Evolutionary conservation across 1,140 invertebrate species (phyloP), one percentile per base, ranked within the genome.

Genomic region (Tetramorium alpestre): DNA sequence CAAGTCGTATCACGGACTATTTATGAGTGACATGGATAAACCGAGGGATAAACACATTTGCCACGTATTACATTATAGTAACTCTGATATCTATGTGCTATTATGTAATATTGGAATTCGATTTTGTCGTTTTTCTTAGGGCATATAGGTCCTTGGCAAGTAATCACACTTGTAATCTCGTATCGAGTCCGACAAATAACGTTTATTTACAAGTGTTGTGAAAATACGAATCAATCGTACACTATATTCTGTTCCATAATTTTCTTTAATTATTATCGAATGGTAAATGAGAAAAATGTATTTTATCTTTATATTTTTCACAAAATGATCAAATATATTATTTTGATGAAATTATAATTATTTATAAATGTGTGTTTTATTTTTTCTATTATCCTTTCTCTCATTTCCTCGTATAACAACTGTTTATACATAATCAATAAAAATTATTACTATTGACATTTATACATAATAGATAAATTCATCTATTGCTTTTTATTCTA

Each of bases 101-200:
- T 75, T 84, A 75, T 73, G 28, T 75, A 60, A 84, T 38, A 51
- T 84, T n/a, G 51, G 72, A 49, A 84, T 75, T 84, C 56, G 69
- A 84, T 84, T 73, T 73, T 75, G 54, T 75, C 67, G 18, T 56
- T 25, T 47, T 84, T 84, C 77, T 81, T 56, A 69, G 33, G 18
- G 33, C 62, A 28, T 78, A 65, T 58, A 44, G 47, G 4, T 11
- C 49, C 18, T 16, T 41, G 49, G 33, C 49, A 54, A 62, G 22
- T 69, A 69, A 81, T 54, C 62, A 58, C 41, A 65, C 38, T 78
- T 47, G 62, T 51, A 80, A 80, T 81, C 64, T 73, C n/a, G 13
- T 56, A 38, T 62, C 13, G n/a, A 60, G 25, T 13, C 13, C 41
- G 49, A 72, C 51, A 84, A 60, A 49, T 84, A 75, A 49, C 25